Conservation (phyloP, 2,113 vertebrate species). For the Eubucco bourcierii region DNA sequence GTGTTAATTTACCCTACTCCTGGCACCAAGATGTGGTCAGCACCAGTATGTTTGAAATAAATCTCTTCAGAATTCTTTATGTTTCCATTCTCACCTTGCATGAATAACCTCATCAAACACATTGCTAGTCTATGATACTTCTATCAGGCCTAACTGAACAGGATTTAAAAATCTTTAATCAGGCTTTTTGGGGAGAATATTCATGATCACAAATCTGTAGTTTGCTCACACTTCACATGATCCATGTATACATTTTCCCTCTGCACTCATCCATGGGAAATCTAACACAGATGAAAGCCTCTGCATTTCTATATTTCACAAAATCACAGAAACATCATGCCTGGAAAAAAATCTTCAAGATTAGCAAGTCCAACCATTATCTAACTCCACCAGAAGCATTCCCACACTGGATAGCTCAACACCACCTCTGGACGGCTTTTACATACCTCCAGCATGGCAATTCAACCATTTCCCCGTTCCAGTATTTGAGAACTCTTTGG, state of each 20-base stretch:
- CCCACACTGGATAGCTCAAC: no score
- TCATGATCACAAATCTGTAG: constrained; percentile 16
- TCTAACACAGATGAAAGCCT: not conserved
- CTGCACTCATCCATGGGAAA: not conserved
- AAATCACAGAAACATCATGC: no score
- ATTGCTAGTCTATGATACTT: not conserved
- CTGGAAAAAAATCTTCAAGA: no score
- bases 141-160: not conserved
- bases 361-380: no score
- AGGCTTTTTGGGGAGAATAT: not conserved
- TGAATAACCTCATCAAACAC: not conserved
- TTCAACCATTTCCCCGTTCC: no score
- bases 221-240: constrained; percentile 33
- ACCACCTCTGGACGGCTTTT: no score
- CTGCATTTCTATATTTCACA: no score
- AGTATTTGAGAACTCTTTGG: no score
- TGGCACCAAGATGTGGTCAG: not conserved
- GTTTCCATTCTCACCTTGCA: not conserved
- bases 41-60: not conserved
- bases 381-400: no score
- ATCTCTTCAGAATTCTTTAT: not conserved
- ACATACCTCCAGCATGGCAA: no score
- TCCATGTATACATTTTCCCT: constrained; percentile 12
- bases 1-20: not conserved
- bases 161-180: not conserved